These are phyloP conservation scores for Orthonyx spaldingii DNA, from an alignment of 2,113 vertebrate genomes.

Conservation along the genomic window DNA sequence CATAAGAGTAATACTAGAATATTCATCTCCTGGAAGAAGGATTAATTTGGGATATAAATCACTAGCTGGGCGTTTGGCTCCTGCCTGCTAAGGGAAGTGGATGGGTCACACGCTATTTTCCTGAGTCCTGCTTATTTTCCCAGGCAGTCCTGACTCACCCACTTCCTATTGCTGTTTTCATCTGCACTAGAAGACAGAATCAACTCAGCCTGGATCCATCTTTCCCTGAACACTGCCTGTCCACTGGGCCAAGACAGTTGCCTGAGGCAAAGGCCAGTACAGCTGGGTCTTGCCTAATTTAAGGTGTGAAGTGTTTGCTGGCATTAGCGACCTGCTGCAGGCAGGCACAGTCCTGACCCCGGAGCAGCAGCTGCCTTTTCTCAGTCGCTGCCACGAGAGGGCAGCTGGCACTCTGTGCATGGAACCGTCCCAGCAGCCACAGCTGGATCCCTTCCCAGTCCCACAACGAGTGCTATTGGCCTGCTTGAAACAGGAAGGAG, in stretches of 20 bases:
- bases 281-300: background rate
- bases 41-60: background rate
- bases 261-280: fast-evolving
- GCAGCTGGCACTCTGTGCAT: conserved; percentile 49
- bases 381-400: conserved; percentile 66
- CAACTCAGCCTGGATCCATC: background rate
- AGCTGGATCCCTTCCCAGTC: conserved; percentile 46
- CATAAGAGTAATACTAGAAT: background rate
- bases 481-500: background rate
- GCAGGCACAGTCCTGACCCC: background rate
- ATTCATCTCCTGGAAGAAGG: background rate
- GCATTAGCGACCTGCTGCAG: background rate
- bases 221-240: background rate
- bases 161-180: background rate
- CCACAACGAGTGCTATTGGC: background rate
- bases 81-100: background rate
- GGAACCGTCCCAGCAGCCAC: background rate
- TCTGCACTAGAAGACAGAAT: background rate
- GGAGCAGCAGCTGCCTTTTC: background rate
- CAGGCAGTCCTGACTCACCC: background rate
- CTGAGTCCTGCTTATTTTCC: background rate
- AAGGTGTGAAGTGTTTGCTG: background rate
- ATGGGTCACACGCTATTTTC: conserved; percentile 1
- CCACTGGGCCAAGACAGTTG: background rate
- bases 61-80: background rate